These are phyloP conservation scores for Orchestes rusci DNA, from an alignment of 2,888 invertebrate genomes.

Conservation along the genomic window DNA sequence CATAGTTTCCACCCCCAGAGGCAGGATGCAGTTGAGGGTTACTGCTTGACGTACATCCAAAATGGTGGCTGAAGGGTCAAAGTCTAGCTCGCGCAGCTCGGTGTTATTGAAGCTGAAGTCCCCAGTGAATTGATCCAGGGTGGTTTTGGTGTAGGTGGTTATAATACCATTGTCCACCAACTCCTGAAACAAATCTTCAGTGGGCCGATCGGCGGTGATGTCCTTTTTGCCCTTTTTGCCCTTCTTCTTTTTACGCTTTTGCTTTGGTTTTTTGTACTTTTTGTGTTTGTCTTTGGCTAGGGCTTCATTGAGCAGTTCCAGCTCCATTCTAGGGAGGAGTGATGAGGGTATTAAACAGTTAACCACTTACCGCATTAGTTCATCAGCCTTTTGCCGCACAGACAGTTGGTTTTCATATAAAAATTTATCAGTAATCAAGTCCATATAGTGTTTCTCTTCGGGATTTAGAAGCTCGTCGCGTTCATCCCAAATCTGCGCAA, in stretches of 20 bases:
- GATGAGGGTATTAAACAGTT: background rate
- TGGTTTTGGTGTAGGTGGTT: constrained; percentile 51
- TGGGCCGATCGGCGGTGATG: constrained; percentile 52
- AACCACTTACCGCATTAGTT: constrained; percentile 47
- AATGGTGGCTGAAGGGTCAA: constrained; percentile 48
- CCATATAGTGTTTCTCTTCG: constrained; percentile 54
- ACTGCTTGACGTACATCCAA: constrained; percentile 57
- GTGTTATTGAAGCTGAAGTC: constrained; percentile 52
- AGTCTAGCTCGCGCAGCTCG: constrained; percentile 30
- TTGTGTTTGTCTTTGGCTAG: constrained; percentile 36
- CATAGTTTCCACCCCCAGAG: constrained; percentile 46
- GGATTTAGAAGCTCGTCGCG: constrained; percentile 49
- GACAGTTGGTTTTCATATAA: constrained; percentile 58
- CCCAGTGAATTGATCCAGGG: constrained; percentile 60
- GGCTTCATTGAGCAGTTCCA: constrained; percentile 49
- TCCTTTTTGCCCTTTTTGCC: constrained; percentile 53
- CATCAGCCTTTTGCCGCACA: constrained; percentile 62
- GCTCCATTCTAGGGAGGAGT: constrained; percentile 40
- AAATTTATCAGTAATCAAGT: constrained; percentile 59
- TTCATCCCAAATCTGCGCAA: constrained; percentile 46
- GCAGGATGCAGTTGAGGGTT: constrained; percentile 54
- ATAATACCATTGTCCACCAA: constrained; percentile 65
- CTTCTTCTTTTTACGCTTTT: constrained; percentile 34
- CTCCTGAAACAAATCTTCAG: constrained; percentile 64
- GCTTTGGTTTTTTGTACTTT: constrained; percentile 34